Conservation (phyloP, 2,797 vertebrate genomes). For the Tangara arthus region DNA sequence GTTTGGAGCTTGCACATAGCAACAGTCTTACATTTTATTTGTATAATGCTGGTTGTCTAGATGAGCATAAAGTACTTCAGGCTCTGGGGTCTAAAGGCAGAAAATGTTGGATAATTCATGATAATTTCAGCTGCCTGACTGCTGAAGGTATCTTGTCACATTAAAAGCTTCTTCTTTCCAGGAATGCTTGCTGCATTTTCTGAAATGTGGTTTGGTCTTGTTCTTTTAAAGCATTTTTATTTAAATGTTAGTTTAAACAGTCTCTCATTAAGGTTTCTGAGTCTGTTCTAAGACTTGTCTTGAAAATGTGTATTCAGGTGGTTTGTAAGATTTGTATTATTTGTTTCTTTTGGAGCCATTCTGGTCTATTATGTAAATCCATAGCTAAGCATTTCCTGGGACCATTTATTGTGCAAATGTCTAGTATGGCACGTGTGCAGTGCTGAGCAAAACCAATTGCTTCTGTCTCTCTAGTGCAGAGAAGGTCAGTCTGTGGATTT, state of each 20-base stretch:
- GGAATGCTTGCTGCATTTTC: background rate
- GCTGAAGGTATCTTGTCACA: background rate
- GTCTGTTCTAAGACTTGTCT: background rate
- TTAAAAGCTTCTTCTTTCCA: background rate
- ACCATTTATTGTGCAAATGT: constrained; percentile 8
- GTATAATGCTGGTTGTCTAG: background rate
- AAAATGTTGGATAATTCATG: background rate
- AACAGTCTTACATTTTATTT: background rate
- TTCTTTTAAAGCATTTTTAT: background rate
- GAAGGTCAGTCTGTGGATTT: background rate
- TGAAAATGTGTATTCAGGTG: constrained; percentile 41
- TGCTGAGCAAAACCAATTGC: constrained; percentile 25
- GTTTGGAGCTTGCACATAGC: background rate
- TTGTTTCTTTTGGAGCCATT: constrained; percentile 62
- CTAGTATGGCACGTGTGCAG: background rate
- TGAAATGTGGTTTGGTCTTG: background rate
- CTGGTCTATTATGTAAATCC: constrained; percentile 54
- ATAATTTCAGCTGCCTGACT: background rate
- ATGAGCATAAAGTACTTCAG: background rate
- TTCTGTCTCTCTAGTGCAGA: background rate
- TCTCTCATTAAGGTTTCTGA: background rate
- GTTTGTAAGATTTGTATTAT: constrained; percentile 63
- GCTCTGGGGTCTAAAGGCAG: background rate
- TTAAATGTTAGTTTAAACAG: background rate
- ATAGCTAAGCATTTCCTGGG: constrained; percentile 51